Evolutionary conservation across 2,888 invertebrate genomes (phyloP), one percentile per base, ranked within the genome.

Genomic region (Amblyjoppa fuscipennis): DNA sequence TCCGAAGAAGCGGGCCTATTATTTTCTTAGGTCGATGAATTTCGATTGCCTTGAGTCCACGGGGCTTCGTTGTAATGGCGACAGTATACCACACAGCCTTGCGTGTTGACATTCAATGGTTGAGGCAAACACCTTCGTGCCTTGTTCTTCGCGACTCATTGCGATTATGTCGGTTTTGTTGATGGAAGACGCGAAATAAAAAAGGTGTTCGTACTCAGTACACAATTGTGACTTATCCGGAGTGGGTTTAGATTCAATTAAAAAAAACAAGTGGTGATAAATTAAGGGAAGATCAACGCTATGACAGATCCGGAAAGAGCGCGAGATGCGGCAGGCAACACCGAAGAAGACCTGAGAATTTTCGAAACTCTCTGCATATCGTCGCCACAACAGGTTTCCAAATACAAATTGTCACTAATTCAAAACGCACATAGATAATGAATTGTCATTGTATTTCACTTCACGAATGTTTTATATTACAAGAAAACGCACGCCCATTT

Each of bases 261-360:
- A 11, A 2, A 28, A 56, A 6, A 56, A 25, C 28, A 13, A 64
- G 34, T 64, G 16, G 75, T 45, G 64, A 56, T 41, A 11, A n/a
- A 80, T 51, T 38, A 56, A 75, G 28, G 51, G 41, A 68, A 45
- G 59, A 78, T 34, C 49, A 82, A 77, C 59, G 71, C 31, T n/a
- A 89, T 90, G 89, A 85, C 89, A 71, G 87, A 87, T 69, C 49
- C 88, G 82, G 90, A 90, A 75, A 90, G 90, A 68, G 89, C 90
- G 78, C 91, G 90, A 38, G 90, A 91, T 78, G 85, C 90, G 49
- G 90, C 91, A 53, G 94, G 94, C 82, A 95, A 96, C 91, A 95
- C 95, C 41, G 95, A 95, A 87, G 97, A 97, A 92, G 97, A 97
- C 93, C 97, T 97, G 96, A 96, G 96, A 92, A 95, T 97, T 87